phyloP scores from a whole-genome alignment of 2,888 invertebrate species.

The Lepidochitona cinerea region DNA sequence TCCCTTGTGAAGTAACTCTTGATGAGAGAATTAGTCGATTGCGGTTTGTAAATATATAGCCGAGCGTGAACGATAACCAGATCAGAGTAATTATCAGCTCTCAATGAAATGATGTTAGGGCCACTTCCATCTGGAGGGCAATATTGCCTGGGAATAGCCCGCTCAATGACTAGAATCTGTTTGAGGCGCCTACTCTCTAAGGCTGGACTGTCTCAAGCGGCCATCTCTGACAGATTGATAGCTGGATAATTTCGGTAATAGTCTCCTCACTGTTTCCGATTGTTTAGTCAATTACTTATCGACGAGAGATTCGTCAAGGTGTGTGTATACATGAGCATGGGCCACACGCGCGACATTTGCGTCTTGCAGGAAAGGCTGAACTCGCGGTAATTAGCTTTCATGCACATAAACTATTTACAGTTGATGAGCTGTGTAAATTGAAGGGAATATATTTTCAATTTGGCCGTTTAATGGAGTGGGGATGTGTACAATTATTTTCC shows the following conservation, averaged over 20 bases:
- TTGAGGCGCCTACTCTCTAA: neutral
- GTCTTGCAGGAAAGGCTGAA: no score
- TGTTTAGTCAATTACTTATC: conserved; percentile 7
- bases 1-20: no score
- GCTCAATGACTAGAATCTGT: neutral
- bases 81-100: neutral
- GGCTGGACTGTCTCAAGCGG: neutral
- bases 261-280: neutral
- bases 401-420: no score
- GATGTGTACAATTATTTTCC: neutral
- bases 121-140: neutral
- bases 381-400: no score
- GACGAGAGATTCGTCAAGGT: neutral
- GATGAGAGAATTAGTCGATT: no score
- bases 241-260: conserved; percentile 1
- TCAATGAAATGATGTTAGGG: neutral
- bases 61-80: neutral
- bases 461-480: neutral
- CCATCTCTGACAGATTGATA: neutral
- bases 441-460: neutral
- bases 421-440: neutral
- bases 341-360: neutral
- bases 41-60: no score
- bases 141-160: neutral
- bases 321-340: neutral